Evolutionary conservation across 2,113 vertebrate genomes (phyloP), one percentile per base, ranked within the genome.

Genomic region (Nipponia nippon): DNA sequence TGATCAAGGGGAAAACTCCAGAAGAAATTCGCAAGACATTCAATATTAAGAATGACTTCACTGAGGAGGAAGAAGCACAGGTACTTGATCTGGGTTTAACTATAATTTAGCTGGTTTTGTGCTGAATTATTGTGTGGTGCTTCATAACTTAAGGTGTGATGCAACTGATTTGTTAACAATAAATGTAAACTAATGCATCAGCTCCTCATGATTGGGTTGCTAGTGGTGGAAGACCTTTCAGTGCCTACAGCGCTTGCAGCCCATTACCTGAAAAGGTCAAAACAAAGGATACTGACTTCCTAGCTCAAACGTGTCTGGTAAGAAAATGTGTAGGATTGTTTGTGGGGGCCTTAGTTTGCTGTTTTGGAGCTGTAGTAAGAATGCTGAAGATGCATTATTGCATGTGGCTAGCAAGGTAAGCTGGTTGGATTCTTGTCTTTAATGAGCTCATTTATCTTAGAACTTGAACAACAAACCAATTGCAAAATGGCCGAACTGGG

Each of bases 1-100:
- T 99, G 99, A 99, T 99, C 97, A 99, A 99, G 98, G 99, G 99
- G 66, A 99, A 99, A 98, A 99, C 99, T 97, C 99, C 99, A 47
- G 99, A 99, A 98, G 99, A 99, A 98, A 99, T 99, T 98, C 98
- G 99, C 93, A 99, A 99, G 98, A 99, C 99, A 23, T 99, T 99
- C 98, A 99, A 99, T 97, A 99, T 99, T 95, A 99, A 99, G 98
- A 99, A 99, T 94, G 99, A 99, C 97, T 99, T 99, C 93, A 99
- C 99, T 97, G 99, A 99, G 98, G 99, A 99, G 97, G 99, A 99
- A 63, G 99, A 99, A 98, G 99, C 99, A 98, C 99, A 99, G 99
- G 99, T 99, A 98, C 53, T 23, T 34, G 14, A 18, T 56, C 26
- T 61, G 58, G 40, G 17, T 46, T 78, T 92, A 9, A 61, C 78